Percentiles rank a stretch among this genome's conserved stretches.
These are phyloP conservation scores for Pseudococcus longispinus DNA, from an alignment of 2,888 invertebrate genomes.

Conservation along the genomic window DNA sequence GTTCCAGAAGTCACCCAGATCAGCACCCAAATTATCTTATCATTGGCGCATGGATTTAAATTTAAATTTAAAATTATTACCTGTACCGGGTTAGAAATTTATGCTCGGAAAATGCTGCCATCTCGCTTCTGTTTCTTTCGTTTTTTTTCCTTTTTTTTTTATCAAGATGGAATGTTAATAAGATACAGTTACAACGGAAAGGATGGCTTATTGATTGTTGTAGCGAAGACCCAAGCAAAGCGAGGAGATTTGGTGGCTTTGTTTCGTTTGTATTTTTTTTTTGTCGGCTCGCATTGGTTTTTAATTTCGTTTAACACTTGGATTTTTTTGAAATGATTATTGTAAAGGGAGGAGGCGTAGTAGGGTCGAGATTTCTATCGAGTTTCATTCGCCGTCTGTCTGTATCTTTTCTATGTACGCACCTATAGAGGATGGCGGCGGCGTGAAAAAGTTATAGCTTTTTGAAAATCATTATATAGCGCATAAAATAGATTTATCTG, in stretches of 20 bases:
- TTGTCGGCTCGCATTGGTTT: not conserved
- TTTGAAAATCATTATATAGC: slow-evolving; percentile 16
- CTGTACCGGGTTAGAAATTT: not conserved
- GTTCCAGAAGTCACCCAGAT: slow-evolving; percentile 24
- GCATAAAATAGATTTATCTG: slow-evolving; percentile 38
- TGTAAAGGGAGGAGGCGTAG: not conserved
- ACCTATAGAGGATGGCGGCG: not conserved
- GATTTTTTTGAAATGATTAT: slow-evolving; percentile 33
- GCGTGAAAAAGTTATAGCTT: slow-evolving; percentile 29
- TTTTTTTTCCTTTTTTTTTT: not conserved
- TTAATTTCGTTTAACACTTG: slow-evolving; percentile 35
- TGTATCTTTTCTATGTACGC: not conserved
- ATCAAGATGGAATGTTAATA: slow-evolving; percentile 45
- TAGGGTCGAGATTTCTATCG: not conserved
- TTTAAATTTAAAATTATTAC: slow-evolving; percentile 21
- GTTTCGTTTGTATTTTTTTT: not conserved
- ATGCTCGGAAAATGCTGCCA: slow-evolving; percentile 21
- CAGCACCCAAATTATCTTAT: slow-evolving; percentile 37
- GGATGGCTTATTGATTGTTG: slow-evolving; percentile 11
- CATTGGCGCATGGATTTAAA: not conserved
- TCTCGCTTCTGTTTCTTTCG: slow-evolving; percentile 24
- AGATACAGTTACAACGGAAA: not conserved
- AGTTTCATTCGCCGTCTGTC: not conserved
- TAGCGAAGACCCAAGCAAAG: not conserved
- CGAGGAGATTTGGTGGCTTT: not conserved